Evolutionary conservation across 2,888 invertebrate genomes (phyloP), one percentile per base, ranked within the genome.

Genomic region (Amiota minor): DNA sequence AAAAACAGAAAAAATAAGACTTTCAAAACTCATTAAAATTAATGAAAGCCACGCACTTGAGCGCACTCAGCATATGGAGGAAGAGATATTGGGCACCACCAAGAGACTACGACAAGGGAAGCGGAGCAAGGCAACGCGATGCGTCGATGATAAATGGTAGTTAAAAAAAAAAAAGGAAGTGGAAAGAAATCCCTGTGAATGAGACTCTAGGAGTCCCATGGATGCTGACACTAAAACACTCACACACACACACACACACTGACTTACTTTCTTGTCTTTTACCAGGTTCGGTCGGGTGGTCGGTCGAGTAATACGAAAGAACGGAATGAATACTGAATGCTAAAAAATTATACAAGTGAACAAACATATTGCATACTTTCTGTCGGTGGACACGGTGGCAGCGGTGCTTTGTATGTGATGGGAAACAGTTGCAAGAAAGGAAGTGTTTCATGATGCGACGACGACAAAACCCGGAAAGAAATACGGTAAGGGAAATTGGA

Each of bases 1-100:
- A 75, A 81, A 81, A 83, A 79, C 80, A 83, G 45, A 10, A 79
- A 79, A 76, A 81, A 81, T 81, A 80, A 80, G 84, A 83, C 84
- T 84, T 84, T 84, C 80, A 80, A 84, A 83, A 83, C 83, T 83
- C 83, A 83, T 83, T 83, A 83, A 83, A 83, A 83, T 83, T 83
- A 83, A 83, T 84, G 84, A 83, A 84, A 83, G 81, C 84, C 80
- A 84, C 84, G 82, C 82, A 84, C 82, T 82, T 82, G 53, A 68
- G 67, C 50, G 67, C 78, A 82, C 70, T 73, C 50, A 71, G 70
- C 68, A 50, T 65, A 61, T 70, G 76, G 20, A 45, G 45, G n/a
- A 1, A 49, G 2, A 45, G 35, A 12, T 50, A 20, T 2, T 45
- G 61, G 8, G 16, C 46, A 16, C 65, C 35, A 35, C 35, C 35